Evolutionary conservation across 2,888 invertebrate genomes (phyloP).

Genomic region (Tipula lateralis): DNA sequence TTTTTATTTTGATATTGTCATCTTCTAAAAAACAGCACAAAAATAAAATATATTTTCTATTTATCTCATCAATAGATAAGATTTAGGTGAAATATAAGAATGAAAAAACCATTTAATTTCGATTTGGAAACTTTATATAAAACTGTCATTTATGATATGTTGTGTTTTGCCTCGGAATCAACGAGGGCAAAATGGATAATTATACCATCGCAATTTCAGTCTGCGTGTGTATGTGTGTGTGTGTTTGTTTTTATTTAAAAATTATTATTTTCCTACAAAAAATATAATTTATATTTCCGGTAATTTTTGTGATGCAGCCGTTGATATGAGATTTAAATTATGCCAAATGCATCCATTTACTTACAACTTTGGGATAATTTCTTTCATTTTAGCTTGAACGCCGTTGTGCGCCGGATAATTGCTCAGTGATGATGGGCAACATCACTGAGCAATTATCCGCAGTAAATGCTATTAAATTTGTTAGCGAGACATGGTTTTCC

Average conservation of each 20-base stretch:
- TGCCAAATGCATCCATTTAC: too few species aligned
- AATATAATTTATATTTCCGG: background rate
- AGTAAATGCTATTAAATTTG: too few species aligned
- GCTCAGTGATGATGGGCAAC: too few species aligned
- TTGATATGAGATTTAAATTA: too few species aligned
- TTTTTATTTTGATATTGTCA: background rate
- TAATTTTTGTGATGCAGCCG: too few species aligned
- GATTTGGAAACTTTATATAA: background rate
- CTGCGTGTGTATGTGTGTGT: background rate
- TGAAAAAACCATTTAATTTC: conserved; percentile 7
- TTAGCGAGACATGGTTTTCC: too few species aligned
- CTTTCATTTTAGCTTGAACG: too few species aligned
- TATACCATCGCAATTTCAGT: background rate
- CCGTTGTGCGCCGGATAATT: too few species aligned
- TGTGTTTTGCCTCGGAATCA: background rate
- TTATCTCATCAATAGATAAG: background rate
- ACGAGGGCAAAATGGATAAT: background rate
- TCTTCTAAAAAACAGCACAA: background rate
- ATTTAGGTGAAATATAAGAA: background rate
- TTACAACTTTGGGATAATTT: too few species aligned
- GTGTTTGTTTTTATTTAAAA: background rate
- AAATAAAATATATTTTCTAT: background rate
- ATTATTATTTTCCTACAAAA: background rate
- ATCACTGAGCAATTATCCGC: too few species aligned
- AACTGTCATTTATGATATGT: background rate